Conservation (phyloP, 2,888 invertebrate genomes). For the Mechanitis messenoides region DNA sequence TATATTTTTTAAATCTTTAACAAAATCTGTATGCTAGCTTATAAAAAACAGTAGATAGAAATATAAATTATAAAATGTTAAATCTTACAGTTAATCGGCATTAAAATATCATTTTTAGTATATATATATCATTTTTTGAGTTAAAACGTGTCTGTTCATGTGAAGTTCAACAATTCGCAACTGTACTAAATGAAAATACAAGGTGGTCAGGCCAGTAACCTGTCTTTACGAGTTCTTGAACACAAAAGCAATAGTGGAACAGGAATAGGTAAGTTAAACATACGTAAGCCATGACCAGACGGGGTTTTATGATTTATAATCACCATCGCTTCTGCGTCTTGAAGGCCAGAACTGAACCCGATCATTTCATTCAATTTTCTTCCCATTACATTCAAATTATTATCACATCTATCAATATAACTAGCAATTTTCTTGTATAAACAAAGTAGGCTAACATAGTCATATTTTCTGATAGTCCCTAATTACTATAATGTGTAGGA, state of each 20-base stretch:
- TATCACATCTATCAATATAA: conserved; percentile 41
- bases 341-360: conserved; percentile 38
- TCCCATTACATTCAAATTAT: conserved; percentile 42
- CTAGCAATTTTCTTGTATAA: conserved; percentile 25
- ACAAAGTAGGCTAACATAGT: conserved; percentile 17
- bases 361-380: conserved; percentile 53
- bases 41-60: too few species aligned
- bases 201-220: conserved; percentile 35
- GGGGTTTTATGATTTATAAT: conserved; percentile 60
- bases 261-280: conserved; percentile 51
- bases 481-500: neutral
- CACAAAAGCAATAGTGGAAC: conserved; percentile 63
- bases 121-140: too few species aligned
- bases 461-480: conserved; percentile 7
- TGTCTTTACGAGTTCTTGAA: conserved; percentile 35
- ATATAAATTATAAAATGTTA: too few species aligned
- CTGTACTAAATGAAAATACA: conserved; percentile 26
- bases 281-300: conserved; percentile 37
- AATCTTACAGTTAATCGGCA: too few species aligned
- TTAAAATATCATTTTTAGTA: too few species aligned
- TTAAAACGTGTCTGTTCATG: too few species aligned
- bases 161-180: neutral
- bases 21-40: too few species aligned
- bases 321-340: conserved; percentile 49
- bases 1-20: too few species aligned